A percentile compares a stretch with the other conserved stretches of the same genome.
Evolutionary conservation across 2,888 invertebrate species (phyloP).

Genomic region (Yponomeuta evonymella): DNA sequence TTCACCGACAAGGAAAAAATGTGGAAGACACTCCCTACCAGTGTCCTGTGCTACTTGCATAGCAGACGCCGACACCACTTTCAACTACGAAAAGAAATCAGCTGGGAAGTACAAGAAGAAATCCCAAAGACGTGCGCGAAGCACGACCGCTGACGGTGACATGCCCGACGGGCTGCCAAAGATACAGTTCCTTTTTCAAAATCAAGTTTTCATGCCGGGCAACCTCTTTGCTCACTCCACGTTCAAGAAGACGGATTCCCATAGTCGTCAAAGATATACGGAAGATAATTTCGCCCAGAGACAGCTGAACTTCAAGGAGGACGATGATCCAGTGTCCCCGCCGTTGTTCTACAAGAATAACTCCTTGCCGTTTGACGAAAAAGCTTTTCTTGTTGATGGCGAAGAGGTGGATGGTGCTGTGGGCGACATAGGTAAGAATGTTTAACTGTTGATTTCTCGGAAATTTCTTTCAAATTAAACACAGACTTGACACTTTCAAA

Average conservation of each 20-base stretch:
- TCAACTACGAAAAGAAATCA: conserved; percentile 67
- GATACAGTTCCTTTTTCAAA: conserved; percentile 69
- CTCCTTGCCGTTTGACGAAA: conserved; percentile 50
- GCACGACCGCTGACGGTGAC: conserved; percentile 44
- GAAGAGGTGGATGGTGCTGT: conserved; percentile 48
- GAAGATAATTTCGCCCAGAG: conserved; percentile 34
- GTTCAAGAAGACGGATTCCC: conserved; percentile 36
- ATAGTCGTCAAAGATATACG: conserved; percentile 37
- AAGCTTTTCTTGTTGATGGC: conserved; percentile 38
- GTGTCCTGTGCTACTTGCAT: conserved; percentile 59
- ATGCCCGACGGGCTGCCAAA: conserved; percentile 48
- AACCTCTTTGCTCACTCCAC: conserved; percentile 42
- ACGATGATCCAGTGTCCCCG: conserved; percentile 41
- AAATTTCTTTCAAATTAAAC: too few relatives aligned
- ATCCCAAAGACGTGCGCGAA: conserved; percentile 41
- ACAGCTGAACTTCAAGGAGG: conserved; percentile 56
- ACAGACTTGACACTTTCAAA: too few relatives aligned
- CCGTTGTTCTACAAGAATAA: conserved; percentile 57
- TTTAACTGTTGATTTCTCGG: background rate
- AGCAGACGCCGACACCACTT: conserved; percentile 53
- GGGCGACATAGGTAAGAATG: conserved; percentile 25
- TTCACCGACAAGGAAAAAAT: conserved; percentile 52
- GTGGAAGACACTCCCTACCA: conserved; percentile 59
- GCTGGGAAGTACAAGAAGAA: conserved; percentile 59
- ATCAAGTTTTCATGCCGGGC: conserved; percentile 70